Conservation (phyloP, 2,113 vertebrate genomes). For the Lipotes vexillifer region DNA sequence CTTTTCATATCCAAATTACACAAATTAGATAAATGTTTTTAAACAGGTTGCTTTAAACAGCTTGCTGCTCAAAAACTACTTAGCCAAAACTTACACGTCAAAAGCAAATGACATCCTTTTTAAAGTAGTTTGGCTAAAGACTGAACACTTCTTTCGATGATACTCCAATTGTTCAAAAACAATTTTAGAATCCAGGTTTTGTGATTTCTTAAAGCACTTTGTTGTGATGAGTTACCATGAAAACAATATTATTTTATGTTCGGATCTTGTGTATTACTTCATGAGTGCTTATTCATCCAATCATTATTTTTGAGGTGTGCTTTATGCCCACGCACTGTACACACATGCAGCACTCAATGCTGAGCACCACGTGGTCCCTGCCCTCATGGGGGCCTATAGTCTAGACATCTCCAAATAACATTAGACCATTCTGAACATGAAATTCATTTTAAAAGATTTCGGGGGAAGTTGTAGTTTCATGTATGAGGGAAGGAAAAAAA, state of each 20-base stretch:
- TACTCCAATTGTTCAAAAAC: background rate
- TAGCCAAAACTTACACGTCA: background rate
- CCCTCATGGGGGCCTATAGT: background rate
- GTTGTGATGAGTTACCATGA: background rate
- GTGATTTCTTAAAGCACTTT: background rate
- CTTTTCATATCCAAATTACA: background rate
- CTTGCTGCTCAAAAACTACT: conserved; percentile 11
- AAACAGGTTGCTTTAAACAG: background rate
- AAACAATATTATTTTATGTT: background rate
- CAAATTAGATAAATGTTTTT: conserved; percentile 38
- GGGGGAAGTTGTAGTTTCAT: background rate
- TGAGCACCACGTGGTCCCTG: rapidly evolving
- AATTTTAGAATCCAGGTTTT: background rate
- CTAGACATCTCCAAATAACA: background rate
- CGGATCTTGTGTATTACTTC: background rate
- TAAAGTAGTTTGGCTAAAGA: background rate
- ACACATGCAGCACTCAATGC: background rate
- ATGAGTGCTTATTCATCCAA: too few species aligned
- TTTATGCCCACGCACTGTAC: too few species aligned
- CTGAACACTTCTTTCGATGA: background rate
- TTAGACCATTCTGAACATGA: background rate
- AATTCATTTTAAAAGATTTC: background rate
- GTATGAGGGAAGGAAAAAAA: background rate
- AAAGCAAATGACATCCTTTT: conserved; percentile 17
- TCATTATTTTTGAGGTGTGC: background rate